phyloP scores from a whole-genome alignment of 2,888 invertebrate species.

The Argyresthia albistria region DNA sequence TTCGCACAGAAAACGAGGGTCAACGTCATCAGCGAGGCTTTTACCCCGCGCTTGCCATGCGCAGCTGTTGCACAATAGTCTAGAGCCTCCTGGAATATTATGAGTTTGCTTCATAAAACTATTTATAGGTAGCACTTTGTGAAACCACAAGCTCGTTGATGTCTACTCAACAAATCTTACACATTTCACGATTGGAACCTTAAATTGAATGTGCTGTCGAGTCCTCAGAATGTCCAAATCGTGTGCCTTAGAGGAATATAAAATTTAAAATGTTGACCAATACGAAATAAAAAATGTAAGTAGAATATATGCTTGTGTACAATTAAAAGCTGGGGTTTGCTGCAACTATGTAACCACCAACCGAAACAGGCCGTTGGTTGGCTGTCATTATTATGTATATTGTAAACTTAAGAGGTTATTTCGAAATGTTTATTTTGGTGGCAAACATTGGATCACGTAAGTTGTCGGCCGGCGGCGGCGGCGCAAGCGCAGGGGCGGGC shows the following conservation, averaged over 20 bases:
- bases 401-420: slow-evolving; percentile 35
- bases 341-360: not conserved
- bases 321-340: not conserved
- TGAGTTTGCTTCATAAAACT: slow-evolving; percentile 5
- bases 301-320: not conserved
- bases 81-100: slow-evolving; percentile 32
- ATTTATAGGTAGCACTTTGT: slow-evolving; percentile 7
- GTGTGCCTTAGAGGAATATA: too few relatives aligned
- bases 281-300: too few relatives aligned
- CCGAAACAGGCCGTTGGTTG: not conserved
- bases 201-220: too few relatives aligned
- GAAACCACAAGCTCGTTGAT: not conserved
- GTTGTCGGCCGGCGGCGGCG: slow-evolving; percentile 14
- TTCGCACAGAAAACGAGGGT: slow-evolving; percentile 55
- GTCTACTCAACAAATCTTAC: too few relatives aligned
- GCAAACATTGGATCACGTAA: slow-evolving; percentile 28
- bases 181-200: too few relatives aligned
- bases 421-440: slow-evolving; percentile 36
- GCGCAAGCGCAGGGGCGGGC: slow-evolving; percentile 6
- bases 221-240: too few relatives aligned
- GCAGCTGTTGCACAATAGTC: slow-evolving; percentile 68
- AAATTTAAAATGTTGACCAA: too few relatives aligned
- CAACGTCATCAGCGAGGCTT: slow-evolving; percentile 57
- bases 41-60: slow-evolving; percentile 36
- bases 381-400: not conserved